Conservation (phyloP, 1,140 invertebrate genomes). For the Cyclargus thomasi region DNA sequence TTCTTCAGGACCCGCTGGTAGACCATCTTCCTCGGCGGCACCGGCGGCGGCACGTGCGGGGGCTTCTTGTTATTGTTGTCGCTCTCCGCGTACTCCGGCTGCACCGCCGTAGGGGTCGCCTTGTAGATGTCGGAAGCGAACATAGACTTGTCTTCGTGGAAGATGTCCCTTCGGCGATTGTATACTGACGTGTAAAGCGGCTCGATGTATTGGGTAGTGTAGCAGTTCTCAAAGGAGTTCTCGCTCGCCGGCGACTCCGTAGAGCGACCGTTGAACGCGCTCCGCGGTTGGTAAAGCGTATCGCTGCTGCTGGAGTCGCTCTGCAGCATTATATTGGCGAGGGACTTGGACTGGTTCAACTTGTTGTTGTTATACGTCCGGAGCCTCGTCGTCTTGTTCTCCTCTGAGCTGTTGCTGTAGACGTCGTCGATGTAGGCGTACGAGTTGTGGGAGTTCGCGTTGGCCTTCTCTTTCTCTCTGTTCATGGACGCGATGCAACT, state of each 20-base stretch:
- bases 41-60: constrained; percentile 62
- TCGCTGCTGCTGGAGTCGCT: constrained; percentile 70
- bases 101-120: constrained; percentile 66
- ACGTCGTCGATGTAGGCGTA: constrained; percentile 57
- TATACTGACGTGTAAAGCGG: constrained; percentile 66
- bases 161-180: constrained; percentile 62
- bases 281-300: constrained; percentile 68
- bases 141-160: constrained; percentile 65
- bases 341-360: constrained; percentile 68
- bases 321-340: constrained; percentile 68
- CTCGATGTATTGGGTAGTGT: constrained; percentile 63
- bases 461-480: constrained; percentile 50
- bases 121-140: constrained; percentile 68
- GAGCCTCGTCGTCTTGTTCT: constrained; percentile 56
- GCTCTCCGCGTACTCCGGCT: constrained; percentile 55
- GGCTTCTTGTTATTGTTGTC: constrained; percentile 59
- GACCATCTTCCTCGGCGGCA: constrained; percentile 68
- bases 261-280: constrained; percentile 57
- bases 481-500: constrained; percentile 46
- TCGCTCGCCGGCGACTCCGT: constrained; percentile 67
- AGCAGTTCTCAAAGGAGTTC: constrained; percentile 65
- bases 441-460: constrained; percentile 47
- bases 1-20: constrained; percentile 69
- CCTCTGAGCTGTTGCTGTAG: constrained; percentile 45
- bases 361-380: constrained; percentile 66